Evolutionary conservation across 2,797 vertebrate species (phyloP).

Genomic region (Calcarius lapponicus): DNA sequence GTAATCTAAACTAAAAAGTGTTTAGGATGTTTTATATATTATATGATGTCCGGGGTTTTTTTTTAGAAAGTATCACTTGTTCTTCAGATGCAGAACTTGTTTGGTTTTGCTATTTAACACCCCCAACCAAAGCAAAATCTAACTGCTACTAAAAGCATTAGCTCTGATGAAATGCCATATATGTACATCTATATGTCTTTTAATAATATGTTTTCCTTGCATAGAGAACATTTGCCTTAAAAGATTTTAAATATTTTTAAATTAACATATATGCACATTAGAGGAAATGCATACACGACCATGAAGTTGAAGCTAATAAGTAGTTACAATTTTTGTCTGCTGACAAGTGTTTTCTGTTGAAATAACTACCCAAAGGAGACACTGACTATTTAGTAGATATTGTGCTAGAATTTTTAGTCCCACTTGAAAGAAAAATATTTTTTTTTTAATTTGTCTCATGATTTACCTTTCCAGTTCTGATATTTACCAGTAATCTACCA

Average conservation of each 20-base stretch:
- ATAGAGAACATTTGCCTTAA: background rate
- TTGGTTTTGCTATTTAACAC: background rate
- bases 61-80: background rate
- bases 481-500: background rate
- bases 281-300: background rate
- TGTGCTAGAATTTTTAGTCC: background rate
- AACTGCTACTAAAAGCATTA: background rate
- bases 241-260: background rate
- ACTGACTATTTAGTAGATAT: background rate
- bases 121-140: background rate
- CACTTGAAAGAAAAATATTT: background rate
- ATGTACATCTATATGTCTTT: background rate
- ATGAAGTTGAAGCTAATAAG: background rate
- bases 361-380: background rate
- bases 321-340: background rate
- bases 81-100: background rate
- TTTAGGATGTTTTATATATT: background rate
- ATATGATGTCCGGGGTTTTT: background rate
- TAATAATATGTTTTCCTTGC: background rate
- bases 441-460: background rate
- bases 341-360: background rate
- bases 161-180: background rate
- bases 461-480: background rate
- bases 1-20: background rate
- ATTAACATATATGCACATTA: background rate